Evolutionary conservation across 2,113 vertebrate species (phyloP), one percentile per base, ranked within the genome.

Genomic region (Callithrix jacchus): DNA sequence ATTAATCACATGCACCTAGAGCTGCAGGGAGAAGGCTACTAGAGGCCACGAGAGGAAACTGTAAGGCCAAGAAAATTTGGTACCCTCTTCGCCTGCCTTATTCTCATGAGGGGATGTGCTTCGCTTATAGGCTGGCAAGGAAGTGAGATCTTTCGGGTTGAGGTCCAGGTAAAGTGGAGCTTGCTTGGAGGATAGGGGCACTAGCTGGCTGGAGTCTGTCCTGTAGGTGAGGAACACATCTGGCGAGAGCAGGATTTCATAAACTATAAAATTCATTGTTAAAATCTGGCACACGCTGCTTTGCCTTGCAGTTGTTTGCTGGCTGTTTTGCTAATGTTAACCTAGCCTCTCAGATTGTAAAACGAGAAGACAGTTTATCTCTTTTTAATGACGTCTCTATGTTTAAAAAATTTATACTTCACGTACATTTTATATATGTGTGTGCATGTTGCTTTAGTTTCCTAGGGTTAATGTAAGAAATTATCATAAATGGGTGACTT

Each of bases 61-160:
- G 1, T 14, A 13, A 18, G 18, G 20, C 20, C 27, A 27, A 2
- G 73, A 71, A 18, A 11, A 1, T 37, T 20, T 27, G 23, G 42
- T 49, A 8, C 9, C 4, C 40, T 2, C 16, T 18, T 21, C 21
- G 11, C 32, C 23, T 16, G 17, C 9, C 3, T 7, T 6, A 23
- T 61, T 84, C 32, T 23, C 30, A 4, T 32, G 61, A 40, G 13
- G 37, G 3, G 32, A 56, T 18, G 23, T 32, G 54, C 25, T 32
- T 94, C 47, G 6, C 35, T 76, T 56, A 37, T 76, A 76, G 35
- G 35, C 27, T 77, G 13, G 47, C 17, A 40, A 27, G 27, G 18
- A 58, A 1, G 27, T 56, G 40, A 45, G 45, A 56, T 14, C 11
- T 35, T 1, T 25, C 23, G 32, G 9, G 40, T 5, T 83, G 68